Conservation (phyloP, 2,113 vertebrate species). For the Dipodomys merriami region DNA sequence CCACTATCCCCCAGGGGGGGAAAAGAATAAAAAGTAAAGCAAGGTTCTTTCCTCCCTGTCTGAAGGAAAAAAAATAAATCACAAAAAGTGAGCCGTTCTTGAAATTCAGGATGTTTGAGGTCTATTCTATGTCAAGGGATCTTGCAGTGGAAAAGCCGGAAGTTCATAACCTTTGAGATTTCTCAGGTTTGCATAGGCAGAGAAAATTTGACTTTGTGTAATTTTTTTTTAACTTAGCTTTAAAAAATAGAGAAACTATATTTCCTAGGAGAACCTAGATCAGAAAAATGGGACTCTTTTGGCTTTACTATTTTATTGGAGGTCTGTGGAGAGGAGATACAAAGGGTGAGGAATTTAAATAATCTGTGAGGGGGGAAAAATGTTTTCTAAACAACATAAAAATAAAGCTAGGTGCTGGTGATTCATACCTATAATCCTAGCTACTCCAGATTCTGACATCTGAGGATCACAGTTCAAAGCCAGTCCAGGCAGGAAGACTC, state of each 20-base stretch:
- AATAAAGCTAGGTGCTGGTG: too few species aligned
- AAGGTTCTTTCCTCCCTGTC: slow-evolving; percentile 67
- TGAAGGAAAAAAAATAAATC: not conserved
- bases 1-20: too few species aligned
- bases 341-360: slow-evolving; percentile 59
- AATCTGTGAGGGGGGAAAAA: too few species aligned
- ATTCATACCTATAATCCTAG: too few species aligned
- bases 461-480: too few species aligned
- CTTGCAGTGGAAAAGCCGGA: slow-evolving; percentile 55
- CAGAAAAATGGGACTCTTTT: slow-evolving; percentile 59
- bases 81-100: not conserved
- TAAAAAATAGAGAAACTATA: slow-evolving; percentile 79
- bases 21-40: too few species aligned
- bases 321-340: slow-evolving; percentile 38
- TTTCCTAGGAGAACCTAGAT: slow-evolving; percentile 71
- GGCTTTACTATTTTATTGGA: slow-evolving; percentile 74
- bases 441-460: too few species aligned
- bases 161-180: slow-evolving; percentile 43
- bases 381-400: too few species aligned
- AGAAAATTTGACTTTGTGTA: not conserved
- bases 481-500: too few species aligned
- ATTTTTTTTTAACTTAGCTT: slow-evolving; percentile 35
- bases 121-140: slow-evolving; percentile 38
- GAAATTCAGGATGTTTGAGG: slow-evolving; percentile 54
- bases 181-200: slow-evolving; percentile 68